Base-by-base conservation (phyloP, 2,888 invertebrate species). In the Drosophila prostipennis region DNA sequence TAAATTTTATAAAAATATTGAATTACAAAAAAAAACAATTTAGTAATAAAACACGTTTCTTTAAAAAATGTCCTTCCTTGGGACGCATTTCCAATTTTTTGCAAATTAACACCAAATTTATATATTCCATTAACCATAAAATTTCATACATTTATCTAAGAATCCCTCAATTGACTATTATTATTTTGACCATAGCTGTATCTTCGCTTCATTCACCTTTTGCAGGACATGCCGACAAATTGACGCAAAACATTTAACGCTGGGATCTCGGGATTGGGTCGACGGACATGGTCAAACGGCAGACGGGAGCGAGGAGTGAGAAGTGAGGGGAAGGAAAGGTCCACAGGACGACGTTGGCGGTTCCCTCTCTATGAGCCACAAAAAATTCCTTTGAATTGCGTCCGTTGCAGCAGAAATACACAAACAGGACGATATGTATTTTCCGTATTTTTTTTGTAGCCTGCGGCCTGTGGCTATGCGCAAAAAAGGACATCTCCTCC, bases 181-280 rank as follows among this genome's bases (percentile, higher is more conserved):
- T 23, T 32, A 14, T 14, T 49, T 4, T 61, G 48, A 40, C 63
- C 61, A 2, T 16, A 29, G 8, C 40, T 63, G 70, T 65, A 64
- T 61, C 65, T 54, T 16, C 48, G 70, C 64, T 61, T 77, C 74
- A 76, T 79, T 76, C 85, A 81, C 64, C 40, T 68, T 69, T 57
- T 48, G 26, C 40, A 42, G 70, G 32, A 29, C 32, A 14, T 14
- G 68, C 39, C 84, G 80, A 80, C 89, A 88, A 86, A 88, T 86
- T 86, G 84, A 83, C 79, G 87, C 79, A 85, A 79, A 82, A 88
- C 84, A 88, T 88, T 88, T 80, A 83, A 84, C 87, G 80, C 63
- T 51, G 29, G 55, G 54, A 29, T 54, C 57, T 49, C 26, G 37
- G 56, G 8, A 16, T 54, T 13, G 36, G 73, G 53, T 37, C 52